Evolutionary conservation across 2,113 vertebrate genomes (phyloP), one percentile per base, ranked within the genome.

Genomic region (Corvus cornix): DNA sequence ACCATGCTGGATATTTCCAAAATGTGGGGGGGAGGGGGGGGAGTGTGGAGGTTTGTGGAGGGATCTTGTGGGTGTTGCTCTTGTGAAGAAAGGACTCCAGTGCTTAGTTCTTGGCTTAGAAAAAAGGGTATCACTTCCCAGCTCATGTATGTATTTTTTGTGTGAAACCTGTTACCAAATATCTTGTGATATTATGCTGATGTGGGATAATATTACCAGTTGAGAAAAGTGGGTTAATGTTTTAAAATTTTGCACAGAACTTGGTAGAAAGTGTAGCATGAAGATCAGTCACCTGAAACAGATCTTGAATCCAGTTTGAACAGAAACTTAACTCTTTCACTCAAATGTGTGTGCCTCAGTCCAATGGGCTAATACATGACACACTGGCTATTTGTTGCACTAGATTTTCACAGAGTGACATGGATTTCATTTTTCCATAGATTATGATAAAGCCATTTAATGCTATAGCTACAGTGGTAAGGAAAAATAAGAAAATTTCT

Each of bases 11-110:
- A 43, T 27, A n/a, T n/a, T 74, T 66, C 14, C 30, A 77, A 79
- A 35, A 33, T 24, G 39, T 28, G 2, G 7, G 14, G 26, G 5
- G 15, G 3, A 5, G 6, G 13, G 8, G 2, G 13, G 9, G 10
- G 10, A 44, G 7, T 10, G 5, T 33, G 39, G 48, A 44, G 8
- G 21, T 3, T 1, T 55, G 22, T 12, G 14, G 18, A 23, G 19
- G 6, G 9, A 3, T 60, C 16, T 13, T 75, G 20, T 51, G 18
- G 22, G 5, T 51, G 12, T 41, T 13, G 7, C 31, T 49, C 9
- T 35, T 22, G 5, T 80, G 26, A 6, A 22, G 26, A 89, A 49
- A 67, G 10, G 27, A 66, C 6, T 62, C 81, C 9, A 44, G 0
- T 44, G 23, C 12, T 64, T 52, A 28, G 7, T 66, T 84, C n/a